Evolutionary conservation across 2,797 vertebrate species (phyloP).

Genomic region (Triplophysa bombifrons): DNA sequence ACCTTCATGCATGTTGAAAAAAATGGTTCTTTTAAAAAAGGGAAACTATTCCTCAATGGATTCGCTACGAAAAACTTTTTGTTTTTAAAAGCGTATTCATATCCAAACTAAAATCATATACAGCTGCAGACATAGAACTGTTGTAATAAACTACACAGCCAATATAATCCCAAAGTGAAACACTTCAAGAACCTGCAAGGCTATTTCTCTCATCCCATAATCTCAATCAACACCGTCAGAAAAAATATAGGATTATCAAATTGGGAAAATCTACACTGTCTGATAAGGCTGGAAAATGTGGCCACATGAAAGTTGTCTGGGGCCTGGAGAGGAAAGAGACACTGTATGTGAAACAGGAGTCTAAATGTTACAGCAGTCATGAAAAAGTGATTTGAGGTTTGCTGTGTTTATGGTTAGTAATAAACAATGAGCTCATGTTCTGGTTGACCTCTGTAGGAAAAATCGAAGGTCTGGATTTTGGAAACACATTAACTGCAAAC

Average conservation of each 20-base stretch:
- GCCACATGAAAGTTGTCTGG: constrained; percentile 12
- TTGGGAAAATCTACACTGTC: constrained; percentile 48
- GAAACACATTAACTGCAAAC: constrained; percentile 58
- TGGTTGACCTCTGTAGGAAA: constrained; percentile 50
- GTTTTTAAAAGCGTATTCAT: background rate
- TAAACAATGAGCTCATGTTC: constrained; percentile 68
- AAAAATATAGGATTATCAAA: constrained; percentile 64
- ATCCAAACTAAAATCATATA: background rate
- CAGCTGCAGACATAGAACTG: background rate
- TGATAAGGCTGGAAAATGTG: constrained; percentile 32
- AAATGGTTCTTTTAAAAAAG: too few species aligned
- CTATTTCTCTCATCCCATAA: constrained; percentile 40
- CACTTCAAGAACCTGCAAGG: background rate
- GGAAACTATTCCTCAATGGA: background rate
- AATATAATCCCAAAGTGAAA: background rate
- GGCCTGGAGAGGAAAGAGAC: constrained; percentile 23
- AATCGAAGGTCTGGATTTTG: constrained; percentile 53
- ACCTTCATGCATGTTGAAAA: too few species aligned
- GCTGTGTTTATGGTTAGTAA: constrained; percentile 54
- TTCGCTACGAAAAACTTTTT: too few species aligned
- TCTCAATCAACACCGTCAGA: constrained; percentile 56
- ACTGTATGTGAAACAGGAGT: constrained; percentile 41
- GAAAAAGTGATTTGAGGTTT: constrained; percentile 56
- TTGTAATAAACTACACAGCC: background rate
- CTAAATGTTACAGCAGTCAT: constrained; percentile 21